A percentile compares a stretch with the other conserved stretches of the same genome.
phyloP scores from a whole-genome alignment of 2,797 vertebrate species.

The Urophycis tenuis region DNA sequence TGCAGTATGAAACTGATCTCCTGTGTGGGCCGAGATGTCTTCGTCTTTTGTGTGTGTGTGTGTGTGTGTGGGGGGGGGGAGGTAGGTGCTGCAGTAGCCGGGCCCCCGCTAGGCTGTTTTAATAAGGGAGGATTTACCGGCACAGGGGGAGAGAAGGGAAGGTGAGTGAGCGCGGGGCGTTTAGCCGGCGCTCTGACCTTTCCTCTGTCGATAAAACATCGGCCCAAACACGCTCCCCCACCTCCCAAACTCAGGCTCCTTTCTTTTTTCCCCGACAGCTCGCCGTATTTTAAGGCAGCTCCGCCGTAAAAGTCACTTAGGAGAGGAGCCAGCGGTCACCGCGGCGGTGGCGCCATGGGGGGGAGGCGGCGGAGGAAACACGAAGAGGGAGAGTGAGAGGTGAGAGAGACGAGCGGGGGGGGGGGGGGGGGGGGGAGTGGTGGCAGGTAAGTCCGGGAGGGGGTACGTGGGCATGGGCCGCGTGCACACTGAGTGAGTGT shows the following conservation, averaged over 20 bases:
- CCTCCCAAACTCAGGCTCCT: neutral
- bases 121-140: slow-evolving; percentile 31
- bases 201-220: slow-evolving; percentile 39
- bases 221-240: slow-evolving; percentile 21
- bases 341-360: too few species aligned
- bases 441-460: neutral
- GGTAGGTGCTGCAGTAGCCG: too few species aligned
- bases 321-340: slow-evolving; percentile 13
- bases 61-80: too few species aligned
- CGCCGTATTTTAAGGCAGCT: slow-evolving; percentile 32
- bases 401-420: too few species aligned
- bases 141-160: slow-evolving; percentile 4
- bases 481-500: neutral
- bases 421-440: too few species aligned
- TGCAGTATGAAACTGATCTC: neutral
- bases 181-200: slow-evolving; percentile 43
- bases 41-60: neutral
- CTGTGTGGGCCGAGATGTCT: neutral
- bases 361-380: too few species aligned
- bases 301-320: slow-evolving; percentile 41
- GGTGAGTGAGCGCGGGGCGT: slow-evolving; percentile 10
- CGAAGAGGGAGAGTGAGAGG: slow-evolving; percentile 12
- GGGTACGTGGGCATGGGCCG: too few species aligned
- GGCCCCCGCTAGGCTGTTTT: slow-evolving; percentile 7
- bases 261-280: slow-evolving; percentile 27